phyloP scores from a whole-genome alignment of 2,888 invertebrate species.

The Hoplodrina ambigua region DNA sequence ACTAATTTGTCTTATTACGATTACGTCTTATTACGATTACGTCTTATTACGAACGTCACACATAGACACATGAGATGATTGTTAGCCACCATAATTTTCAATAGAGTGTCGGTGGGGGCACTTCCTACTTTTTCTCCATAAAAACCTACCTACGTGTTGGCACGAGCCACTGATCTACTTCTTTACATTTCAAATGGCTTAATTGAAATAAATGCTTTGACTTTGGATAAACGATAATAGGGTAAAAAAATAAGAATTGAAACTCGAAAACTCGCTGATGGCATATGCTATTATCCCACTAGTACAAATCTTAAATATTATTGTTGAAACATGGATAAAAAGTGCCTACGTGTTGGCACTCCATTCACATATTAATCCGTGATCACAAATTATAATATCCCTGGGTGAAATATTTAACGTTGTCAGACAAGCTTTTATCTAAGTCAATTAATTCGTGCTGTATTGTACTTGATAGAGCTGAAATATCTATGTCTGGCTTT shows the following conservation, averaged over 20 bases:
- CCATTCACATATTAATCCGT: conserved; percentile 27
- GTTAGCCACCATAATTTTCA: too few species aligned
- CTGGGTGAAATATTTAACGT: conserved; percentile 61
- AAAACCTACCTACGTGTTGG: too few species aligned
- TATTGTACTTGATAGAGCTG: conserved; percentile 46
- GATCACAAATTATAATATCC: conserved; percentile 64
- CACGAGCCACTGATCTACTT: too few species aligned
- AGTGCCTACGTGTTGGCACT: neutral
- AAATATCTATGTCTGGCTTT: conserved; percentile 46
- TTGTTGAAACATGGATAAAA: too few species aligned
- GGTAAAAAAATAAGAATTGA: neutral
- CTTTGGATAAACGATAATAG: neutral
- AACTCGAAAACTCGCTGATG: neutral
- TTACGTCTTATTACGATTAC: too few species aligned
- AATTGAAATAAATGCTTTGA: too few species aligned
- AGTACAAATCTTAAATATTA: neutral
- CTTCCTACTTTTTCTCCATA: too few species aligned
- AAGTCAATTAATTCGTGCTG: conserved; percentile 60
- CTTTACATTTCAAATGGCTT: too few species aligned
- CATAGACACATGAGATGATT: too few species aligned
- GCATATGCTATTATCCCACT: too few species aligned
- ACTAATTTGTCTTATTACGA: neutral
- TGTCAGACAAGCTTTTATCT: conserved; percentile 60
- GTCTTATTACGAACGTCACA: too few species aligned
- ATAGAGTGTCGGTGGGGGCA: too few species aligned